Base-by-base conservation (phyloP, 2,888 invertebrate genomes). In the Acrocera orbiculus region DNA sequence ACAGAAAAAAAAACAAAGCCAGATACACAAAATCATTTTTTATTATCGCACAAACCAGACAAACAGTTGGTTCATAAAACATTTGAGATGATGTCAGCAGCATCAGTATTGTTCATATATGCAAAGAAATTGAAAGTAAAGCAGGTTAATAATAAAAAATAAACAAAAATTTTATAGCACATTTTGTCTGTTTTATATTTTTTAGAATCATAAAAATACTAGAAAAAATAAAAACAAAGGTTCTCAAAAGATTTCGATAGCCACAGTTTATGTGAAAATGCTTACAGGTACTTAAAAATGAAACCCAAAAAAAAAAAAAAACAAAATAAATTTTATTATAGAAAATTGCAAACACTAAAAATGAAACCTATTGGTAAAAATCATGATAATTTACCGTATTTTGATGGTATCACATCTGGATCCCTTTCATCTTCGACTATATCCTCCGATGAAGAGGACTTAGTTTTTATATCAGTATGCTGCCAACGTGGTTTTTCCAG, bases 361-460 rank as follows among this genome's bases (percentile, higher is more conserved):
- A 19, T 19, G 8, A 19, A 19, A 19, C 6, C 19, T 7, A 19
- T 19, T 7, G 6, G 8, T 19, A 19, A 19, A 19, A 19, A 19
- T 63, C 9, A 10, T n/a, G 5, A 4, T 15, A 22, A 13, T 52
- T 47, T 61, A 76, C 76, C 76, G 47, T 73, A 76, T 65, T 76
- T 76, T 40, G 74, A 75, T 41, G 77, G 77, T 54, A 78, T 77
- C 39, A 77, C 70, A 56, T 78, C 77, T 13, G 77, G 77, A 61
- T 78, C 77, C 41, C 59, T 53, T 47, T 56, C 57, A 40, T 58
- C 58, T 42, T 58, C 56, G 34, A 56, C 53, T 41, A 56, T 46
- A 46, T 58, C 59, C 40, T 59, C 58, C 1, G 58, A 51, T 6
- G 42, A 38, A n/a, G n/a, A n/a, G 32, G 59, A 56, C 43, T 58